Evolutionary conservation across 2,797 vertebrate genomes (phyloP).

Genomic region (Mycteria americana): DNA sequence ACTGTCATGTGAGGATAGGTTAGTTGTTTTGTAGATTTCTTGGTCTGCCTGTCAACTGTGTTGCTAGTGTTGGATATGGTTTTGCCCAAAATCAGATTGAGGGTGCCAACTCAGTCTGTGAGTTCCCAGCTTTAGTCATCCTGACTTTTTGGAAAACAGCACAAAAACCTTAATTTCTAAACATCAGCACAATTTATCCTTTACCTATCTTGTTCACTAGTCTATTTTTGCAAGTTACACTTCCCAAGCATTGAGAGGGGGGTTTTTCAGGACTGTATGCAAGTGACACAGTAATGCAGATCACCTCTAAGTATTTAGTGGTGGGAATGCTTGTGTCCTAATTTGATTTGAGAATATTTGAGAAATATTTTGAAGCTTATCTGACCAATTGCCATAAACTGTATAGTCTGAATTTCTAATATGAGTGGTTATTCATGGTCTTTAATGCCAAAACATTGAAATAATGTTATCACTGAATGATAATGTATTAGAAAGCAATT

Average conservation of each 20-base stretch:
- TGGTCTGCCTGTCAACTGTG: neutral
- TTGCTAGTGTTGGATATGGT: neutral
- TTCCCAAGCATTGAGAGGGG: neutral
- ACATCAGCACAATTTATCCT: neutral
- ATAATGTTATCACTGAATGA: neutral
- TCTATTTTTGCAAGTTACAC: neutral
- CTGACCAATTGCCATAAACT: neutral
- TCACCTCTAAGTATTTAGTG: neutral
- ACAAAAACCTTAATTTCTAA: neutral
- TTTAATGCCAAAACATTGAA: neutral
- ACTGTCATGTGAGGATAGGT: fast-evolving
- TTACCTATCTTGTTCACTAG: neutral
- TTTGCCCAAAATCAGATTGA: neutral
- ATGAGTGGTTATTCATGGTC: neutral
- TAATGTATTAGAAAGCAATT: neutral
- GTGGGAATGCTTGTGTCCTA: neutral
- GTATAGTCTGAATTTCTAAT: neutral
- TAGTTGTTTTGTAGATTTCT: neutral
- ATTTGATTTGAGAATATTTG: neutral
- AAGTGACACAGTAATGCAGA: neutral
- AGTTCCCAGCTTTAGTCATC: neutral
- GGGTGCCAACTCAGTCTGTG: neutral
- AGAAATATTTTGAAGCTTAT: neutral
- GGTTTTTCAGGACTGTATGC: neutral
- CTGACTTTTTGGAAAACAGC: neutral